phyloP scores from a whole-genome alignment of 2,888 invertebrate genomes.

The Phortica okadai region DNA sequence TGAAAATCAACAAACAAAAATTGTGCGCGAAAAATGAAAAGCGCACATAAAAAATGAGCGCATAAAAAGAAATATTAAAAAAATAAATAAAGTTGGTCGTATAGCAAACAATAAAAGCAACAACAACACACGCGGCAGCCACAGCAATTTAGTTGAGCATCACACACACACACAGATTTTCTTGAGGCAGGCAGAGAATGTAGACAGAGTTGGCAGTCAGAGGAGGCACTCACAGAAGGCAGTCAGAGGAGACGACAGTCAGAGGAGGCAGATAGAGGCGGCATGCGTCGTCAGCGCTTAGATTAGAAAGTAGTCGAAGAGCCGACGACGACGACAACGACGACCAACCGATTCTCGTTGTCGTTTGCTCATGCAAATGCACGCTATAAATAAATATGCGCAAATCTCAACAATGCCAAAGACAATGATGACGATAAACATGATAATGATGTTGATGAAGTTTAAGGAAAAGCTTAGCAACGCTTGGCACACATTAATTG shows the following conservation, averaged over 20 bases:
- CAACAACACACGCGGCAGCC: background rate
- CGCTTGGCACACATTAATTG: constrained; percentile 48
- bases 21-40: constrained; percentile 51
- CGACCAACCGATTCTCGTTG: constrained; percentile 9
- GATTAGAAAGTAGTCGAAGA: constrained; percentile 57
- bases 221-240: too few relatives aligned
- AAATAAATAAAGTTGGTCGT: too few relatives aligned
- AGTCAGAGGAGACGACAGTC: too few relatives aligned
- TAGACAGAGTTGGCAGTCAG: too few relatives aligned
- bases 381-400: background rate
- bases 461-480: constrained; percentile 54
- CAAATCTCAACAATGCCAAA: background rate
- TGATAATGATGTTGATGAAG: constrained; percentile 26
- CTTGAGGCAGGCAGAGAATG: too few relatives aligned
- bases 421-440: background rate
- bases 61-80: background rate
- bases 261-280: too few relatives aligned
- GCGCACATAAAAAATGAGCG: constrained; percentile 51
- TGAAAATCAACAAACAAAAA: constrained; percentile 56
- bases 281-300: background rate
- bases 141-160: too few relatives aligned
- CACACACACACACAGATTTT: too few relatives aligned
- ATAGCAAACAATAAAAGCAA: background rate
- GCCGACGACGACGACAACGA: background rate
- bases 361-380: constrained; percentile 29